Percentiles rank a stretch among this genome's conserved stretches.
These are phyloP conservation scores for Rhyzopertha dominica DNA, from an alignment of 1,140 invertebrate species.

Conservation along the genomic window DNA sequence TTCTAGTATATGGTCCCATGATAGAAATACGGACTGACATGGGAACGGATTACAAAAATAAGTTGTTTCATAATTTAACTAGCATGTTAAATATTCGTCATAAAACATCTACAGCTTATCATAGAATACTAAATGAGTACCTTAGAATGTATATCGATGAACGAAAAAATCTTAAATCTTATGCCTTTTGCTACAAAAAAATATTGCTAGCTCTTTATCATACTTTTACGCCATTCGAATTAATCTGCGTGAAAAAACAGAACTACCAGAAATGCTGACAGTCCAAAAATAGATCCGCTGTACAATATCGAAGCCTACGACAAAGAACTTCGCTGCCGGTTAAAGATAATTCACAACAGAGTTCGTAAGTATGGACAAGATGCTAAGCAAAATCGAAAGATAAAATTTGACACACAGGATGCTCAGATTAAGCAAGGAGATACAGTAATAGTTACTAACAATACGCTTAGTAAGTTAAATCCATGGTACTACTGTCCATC, in stretches of 20 bases:
- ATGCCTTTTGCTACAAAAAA: constrained; percentile 8
- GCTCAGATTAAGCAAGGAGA: too few species aligned
- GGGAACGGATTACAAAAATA: constrained; percentile 9
- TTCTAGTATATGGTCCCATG: constrained; percentile 12
- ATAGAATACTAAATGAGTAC: constrained; percentile 7
- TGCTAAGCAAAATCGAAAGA: too few species aligned
- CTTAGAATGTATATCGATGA: constrained; percentile 4
- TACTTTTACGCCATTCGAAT: constrained; percentile 8
- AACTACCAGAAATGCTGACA: too few species aligned
- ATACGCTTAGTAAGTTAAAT: too few species aligned
- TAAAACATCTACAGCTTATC: constrained; percentile 10
- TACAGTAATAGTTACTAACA: too few species aligned
- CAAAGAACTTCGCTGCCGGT: too few species aligned
- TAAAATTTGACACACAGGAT: too few species aligned
- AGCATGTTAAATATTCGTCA: neutral
- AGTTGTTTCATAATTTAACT: neutral
- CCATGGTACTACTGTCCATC: too few species aligned
- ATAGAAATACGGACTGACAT: constrained; percentile 13
- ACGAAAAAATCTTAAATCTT: neutral
- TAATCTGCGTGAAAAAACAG: neutral
- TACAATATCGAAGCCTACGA: too few species aligned
- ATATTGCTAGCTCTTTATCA: neutral
- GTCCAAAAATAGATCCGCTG: too few species aligned
- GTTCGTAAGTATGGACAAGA: too few species aligned
- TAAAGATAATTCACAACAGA: too few species aligned